phyloP scores from a whole-genome alignment of 2,888 invertebrate species.

The Clanis bilineata region DNA sequence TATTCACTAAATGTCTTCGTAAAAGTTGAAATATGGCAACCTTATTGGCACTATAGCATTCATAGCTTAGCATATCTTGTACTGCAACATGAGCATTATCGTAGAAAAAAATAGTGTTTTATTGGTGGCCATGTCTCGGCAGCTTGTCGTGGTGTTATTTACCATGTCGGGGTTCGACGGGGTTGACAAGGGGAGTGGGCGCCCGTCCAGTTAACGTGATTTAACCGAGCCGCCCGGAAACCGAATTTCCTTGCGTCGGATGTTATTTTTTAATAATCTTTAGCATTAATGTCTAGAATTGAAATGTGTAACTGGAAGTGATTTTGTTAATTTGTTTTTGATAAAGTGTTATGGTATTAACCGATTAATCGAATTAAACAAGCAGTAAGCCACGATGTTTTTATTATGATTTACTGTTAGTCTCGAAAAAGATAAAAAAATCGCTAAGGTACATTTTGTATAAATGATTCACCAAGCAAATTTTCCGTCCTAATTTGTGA shows the following conservation, averaged over 20 bases:
- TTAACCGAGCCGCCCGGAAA: conserved; percentile 44
- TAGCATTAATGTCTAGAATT: not conserved
- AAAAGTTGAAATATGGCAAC: not conserved
- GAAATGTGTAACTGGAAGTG: not conserved
- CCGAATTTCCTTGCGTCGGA: conserved; percentile 37
- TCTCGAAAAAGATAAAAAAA: no score
- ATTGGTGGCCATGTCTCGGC: conserved; percentile 62
- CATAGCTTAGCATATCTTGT: conserved; percentile 9
- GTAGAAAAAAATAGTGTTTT: conserved; percentile 66
- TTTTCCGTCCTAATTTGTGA: no score
- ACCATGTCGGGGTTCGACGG: conserved; percentile 27
- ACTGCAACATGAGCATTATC: conserved; percentile 22
- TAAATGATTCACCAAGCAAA: no score
- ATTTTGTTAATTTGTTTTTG: not conserved
- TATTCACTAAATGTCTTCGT: no score
- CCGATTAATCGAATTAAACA: not conserved
- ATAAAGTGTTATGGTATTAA: not conserved
- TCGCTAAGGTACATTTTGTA: no score
- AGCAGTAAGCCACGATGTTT: not conserved
- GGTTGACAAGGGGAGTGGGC: conserved; percentile 29
- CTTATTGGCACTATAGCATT: not conserved
- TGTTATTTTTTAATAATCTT: conserved; percentile 27
- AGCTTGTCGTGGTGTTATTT: conserved; percentile 56
- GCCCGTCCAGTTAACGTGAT: conserved; percentile 54
- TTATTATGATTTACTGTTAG: not conserved